Percentiles rank a stretch among this genome's conserved stretches.
These are phyloP conservation scores for Vireo griseus DNA, from an alignment of 2,797 vertebrate species.

Conservation along the genomic window DNA sequence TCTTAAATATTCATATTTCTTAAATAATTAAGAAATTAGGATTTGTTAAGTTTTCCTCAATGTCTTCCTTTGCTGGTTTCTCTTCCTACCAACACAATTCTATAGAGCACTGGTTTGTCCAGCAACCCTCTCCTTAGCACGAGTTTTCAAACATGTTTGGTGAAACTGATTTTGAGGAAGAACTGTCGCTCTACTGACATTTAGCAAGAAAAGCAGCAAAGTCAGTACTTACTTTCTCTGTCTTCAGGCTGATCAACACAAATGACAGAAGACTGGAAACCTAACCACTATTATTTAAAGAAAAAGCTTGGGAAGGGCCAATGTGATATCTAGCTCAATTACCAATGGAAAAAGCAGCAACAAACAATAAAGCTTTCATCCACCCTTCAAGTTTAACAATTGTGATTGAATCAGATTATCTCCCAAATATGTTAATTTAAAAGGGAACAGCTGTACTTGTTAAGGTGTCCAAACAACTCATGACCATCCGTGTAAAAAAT, in stretches of 20 bases:
- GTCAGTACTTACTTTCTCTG: not conserved
- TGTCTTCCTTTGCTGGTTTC: not conserved
- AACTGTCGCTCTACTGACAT: not conserved
- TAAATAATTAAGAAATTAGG: not conserved
- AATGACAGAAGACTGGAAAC: not conserved
- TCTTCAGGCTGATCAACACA: not conserved
- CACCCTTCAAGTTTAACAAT: not conserved
- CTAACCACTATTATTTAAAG: not conserved
- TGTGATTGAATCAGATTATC: not conserved
- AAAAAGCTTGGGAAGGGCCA: not conserved
- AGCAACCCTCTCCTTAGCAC: not conserved
- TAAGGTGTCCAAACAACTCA: not conserved
- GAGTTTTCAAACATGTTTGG: not conserved
- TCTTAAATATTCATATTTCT: not conserved
- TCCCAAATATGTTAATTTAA: not conserved
- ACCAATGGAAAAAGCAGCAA: not conserved
- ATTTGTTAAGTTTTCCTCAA: not conserved
- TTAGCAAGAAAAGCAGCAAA: not conserved
- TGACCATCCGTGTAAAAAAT: not conserved
- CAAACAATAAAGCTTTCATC: not conserved
- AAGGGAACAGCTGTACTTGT: not conserved
- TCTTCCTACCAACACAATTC: not conserved
- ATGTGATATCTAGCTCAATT: not conserved
- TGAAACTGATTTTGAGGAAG: not conserved
- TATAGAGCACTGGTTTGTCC: not conserved